These are phyloP conservation scores for Oscheius onirici DNA, from an alignment of 2,888 invertebrate genomes.

Conservation along the genomic window DNA sequence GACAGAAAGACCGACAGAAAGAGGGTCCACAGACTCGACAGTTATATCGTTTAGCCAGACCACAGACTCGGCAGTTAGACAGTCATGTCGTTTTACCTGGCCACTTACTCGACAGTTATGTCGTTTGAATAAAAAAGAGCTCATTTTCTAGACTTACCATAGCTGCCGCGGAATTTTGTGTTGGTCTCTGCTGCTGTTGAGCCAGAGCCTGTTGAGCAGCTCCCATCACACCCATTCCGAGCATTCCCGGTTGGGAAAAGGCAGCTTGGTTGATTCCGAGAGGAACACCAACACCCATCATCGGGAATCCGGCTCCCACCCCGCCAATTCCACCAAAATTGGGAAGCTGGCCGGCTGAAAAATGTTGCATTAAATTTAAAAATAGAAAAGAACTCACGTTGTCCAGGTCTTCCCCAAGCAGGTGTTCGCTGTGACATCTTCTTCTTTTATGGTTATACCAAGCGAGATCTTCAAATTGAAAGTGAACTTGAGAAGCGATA, in stretches of 20 bases:
- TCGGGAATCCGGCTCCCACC: constrained; percentile 42
- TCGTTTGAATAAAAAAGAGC: no score
- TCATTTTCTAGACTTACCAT: constrained; percentile 1
- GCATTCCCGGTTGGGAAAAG: constrained; percentile 51
- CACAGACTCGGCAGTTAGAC: no score
- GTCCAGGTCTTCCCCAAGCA: constrained; percentile 28
- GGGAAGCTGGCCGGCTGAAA: constrained; percentile 41
- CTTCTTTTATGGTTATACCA: neutral
- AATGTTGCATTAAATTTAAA: neutral
- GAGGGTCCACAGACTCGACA: no score
- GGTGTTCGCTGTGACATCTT: constrained; percentile 35
- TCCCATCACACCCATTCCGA: constrained; percentile 47
- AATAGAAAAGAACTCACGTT: constrained; percentile 13
- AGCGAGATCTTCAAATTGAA: neutral
- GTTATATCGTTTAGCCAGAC: no score
- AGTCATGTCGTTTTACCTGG: no score
- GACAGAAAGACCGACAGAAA: neutral
- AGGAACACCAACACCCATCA: constrained; percentile 52
- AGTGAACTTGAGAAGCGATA: no score
- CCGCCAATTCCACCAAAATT: constrained; percentile 36
- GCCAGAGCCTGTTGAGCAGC: constrained; percentile 7
- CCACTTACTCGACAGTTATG: no score
- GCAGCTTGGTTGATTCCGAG: constrained; percentile 64
- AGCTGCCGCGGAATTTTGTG: neutral
- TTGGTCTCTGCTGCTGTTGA: constrained; percentile 4